Conservation (phyloP, 1,140 invertebrate species). For the Caerostris extrusa region DNA sequence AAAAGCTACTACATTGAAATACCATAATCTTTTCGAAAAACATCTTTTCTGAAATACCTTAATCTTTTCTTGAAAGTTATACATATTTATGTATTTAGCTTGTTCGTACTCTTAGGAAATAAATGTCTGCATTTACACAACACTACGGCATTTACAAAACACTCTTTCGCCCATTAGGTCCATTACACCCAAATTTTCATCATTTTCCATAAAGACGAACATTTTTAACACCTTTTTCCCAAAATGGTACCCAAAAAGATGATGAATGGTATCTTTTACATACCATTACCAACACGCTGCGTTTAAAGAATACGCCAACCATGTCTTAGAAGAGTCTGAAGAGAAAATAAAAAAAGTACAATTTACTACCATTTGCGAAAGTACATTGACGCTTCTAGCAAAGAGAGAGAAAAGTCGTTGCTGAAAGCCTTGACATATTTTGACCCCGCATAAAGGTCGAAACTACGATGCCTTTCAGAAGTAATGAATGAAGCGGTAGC, state of each 20-base stretch:
- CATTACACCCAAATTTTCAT: neutral
- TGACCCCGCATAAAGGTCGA: slow-evolving; percentile 11
- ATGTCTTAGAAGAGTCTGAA: neutral
- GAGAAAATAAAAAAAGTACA: neutral
- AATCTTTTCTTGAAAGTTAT: too few relatives aligned
- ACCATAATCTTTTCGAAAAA: too few relatives aligned
- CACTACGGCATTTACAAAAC: too few relatives aligned
- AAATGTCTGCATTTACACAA: too few relatives aligned
- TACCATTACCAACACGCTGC: neutral
- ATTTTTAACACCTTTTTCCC: neutral
- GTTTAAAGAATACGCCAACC: neutral
- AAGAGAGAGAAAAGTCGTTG: neutral
- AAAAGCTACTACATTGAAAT: too few relatives aligned
- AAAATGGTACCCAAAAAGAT: neutral
- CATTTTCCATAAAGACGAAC: neutral
- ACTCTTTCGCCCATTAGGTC: neutral
- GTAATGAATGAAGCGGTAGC: neutral
- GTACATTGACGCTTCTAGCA: neutral
- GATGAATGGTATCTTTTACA: neutral
- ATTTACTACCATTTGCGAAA: slow-evolving; percentile 6
- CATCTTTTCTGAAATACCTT: too few relatives aligned
- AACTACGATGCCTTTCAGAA: neutral
- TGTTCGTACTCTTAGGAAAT: too few relatives aligned
- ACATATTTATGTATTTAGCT: too few relatives aligned
- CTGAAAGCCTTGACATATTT: slow-evolving; percentile 19